Evolutionary conservation across 2,113 vertebrate species (phyloP).

Genomic region (Cyanoliseus patagonus): DNA sequence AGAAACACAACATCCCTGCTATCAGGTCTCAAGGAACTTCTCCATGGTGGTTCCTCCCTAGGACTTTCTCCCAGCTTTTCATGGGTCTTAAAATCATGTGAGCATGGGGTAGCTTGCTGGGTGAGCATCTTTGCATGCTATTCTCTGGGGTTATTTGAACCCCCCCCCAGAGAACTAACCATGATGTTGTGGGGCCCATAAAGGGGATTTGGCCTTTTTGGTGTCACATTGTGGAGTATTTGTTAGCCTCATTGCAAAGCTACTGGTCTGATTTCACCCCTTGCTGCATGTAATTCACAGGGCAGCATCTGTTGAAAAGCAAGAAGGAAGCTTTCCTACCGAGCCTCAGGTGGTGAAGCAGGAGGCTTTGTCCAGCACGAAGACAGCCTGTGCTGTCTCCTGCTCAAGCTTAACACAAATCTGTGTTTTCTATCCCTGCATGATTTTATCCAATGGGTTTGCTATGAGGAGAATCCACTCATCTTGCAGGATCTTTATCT

Average conservation of each 20-base stretch:
- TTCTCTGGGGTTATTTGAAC: neutral
- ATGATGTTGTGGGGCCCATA: neutral
- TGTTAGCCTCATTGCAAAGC: neutral
- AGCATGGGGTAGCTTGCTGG: neutral
- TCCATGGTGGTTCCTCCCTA: neutral
- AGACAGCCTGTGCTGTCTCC: neutral
- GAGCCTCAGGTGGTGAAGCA: neutral
- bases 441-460: neutral
- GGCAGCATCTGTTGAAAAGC: neutral
- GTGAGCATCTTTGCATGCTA: neutral
- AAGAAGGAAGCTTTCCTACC: neutral
- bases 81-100: neutral
- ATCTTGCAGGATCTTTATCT: neutral
- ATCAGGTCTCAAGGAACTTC: neutral
- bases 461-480: neutral
- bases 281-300: neutral
- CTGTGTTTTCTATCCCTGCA: neutral
- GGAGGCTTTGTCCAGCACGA: neutral
- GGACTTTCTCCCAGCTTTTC: neutral
- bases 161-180: neutral
- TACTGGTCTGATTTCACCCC: neutral
- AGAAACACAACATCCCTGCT: neutral
- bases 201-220: neutral
- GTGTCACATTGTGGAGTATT: neutral
- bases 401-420: neutral